Percentiles rank a stretch among this genome's conserved stretches.
Conservation (phyloP, 2,888 invertebrate genomes). For the Oeneis ivallda region DNA sequence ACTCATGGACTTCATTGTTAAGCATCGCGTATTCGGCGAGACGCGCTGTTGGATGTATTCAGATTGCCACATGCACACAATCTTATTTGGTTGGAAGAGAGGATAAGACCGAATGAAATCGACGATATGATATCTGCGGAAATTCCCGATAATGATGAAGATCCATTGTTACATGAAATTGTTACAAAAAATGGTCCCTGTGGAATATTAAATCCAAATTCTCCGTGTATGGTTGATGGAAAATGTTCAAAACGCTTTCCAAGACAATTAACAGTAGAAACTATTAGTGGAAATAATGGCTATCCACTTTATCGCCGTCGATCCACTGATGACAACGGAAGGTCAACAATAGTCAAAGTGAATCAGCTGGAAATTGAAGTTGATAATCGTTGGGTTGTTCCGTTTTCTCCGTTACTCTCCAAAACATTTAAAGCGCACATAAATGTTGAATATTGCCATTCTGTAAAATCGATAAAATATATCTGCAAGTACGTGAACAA, state of each 20-base stretch:
- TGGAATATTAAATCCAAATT: constrained; percentile 34
- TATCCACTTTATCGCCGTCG: constrained; percentile 44
- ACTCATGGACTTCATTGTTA: constrained; percentile 39
- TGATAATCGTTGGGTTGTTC: no score
- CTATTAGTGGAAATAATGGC: constrained; percentile 36
- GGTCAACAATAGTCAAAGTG: constrained; percentile 41
- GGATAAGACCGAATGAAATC: no score
- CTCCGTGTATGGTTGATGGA: constrained; percentile 37
- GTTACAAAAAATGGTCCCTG: constrained; percentile 40
- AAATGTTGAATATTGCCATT: constrained; percentile 12
- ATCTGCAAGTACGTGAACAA: constrained; percentile 2
- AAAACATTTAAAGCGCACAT: constrained; percentile 16
- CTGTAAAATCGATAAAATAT: constrained; percentile 6
- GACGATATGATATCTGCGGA: constrained; percentile 39
- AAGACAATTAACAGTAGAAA: constrained; percentile 36
- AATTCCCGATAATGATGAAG: constrained; percentile 37
- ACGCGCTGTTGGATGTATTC: constrained; percentile 41
- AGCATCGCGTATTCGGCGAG: constrained; percentile 39
- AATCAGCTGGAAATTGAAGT: constrained; percentile 32
- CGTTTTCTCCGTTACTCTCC: constrained; percentile 6
- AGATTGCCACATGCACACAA: constrained; percentile 40
- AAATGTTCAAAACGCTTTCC: constrained; percentile 37
- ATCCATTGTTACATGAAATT: constrained; percentile 36
- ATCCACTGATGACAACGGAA: constrained; percentile 41
- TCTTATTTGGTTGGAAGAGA: constrained; percentile 41